phyloP scores from a whole-genome alignment of 2,888 invertebrate genomes.

The Biston stratarius region DNA sequence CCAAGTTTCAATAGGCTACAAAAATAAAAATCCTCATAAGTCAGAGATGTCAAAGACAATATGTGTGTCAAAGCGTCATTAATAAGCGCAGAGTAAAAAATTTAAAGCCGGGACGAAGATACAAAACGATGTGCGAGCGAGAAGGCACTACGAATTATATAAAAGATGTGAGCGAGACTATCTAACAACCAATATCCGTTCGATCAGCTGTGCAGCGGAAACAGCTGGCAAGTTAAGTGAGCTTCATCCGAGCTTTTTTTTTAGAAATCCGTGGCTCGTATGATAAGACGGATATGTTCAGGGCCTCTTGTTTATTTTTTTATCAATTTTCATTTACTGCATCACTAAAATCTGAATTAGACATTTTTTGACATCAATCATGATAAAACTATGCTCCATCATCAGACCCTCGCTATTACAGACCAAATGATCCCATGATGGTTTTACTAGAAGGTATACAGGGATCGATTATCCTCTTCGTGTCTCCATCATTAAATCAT shows the following conservation, averaged over 20 bases:
- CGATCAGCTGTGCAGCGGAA: slow-evolving; percentile 84
- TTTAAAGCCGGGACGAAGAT: slow-evolving; percentile 64
- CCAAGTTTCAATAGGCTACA: neutral
- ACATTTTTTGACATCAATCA: too few relatives aligned
- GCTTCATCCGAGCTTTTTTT: slow-evolving; percentile 64
- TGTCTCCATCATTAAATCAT: too few relatives aligned
- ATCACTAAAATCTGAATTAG: too few relatives aligned
- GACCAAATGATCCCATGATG: too few relatives aligned
- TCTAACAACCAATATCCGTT: slow-evolving; percentile 83
- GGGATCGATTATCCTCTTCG: too few relatives aligned
- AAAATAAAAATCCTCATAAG: neutral
- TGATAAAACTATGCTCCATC: too few relatives aligned
- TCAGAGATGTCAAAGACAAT: neutral
- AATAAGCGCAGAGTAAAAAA: slow-evolving; percentile 66
- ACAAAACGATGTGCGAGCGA: slow-evolving; percentile 56
- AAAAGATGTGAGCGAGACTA: slow-evolving; percentile 58
- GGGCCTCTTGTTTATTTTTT: neutral
- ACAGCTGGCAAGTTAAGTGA: slow-evolving; percentile 78
- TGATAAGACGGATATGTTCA: neutral
- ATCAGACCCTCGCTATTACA: too few relatives aligned
- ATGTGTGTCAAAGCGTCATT: slow-evolving; percentile 60
- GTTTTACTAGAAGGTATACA: too few relatives aligned
- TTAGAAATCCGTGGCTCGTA: slow-evolving; percentile 4
- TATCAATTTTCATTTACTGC: neutral
- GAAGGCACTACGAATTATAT: slow-evolving; percentile 43